Evolutionary conservation across 2,888 invertebrate genomes (phyloP), one percentile per base, ranked within the genome.

Genomic region (Caenorhabditis panamensis): DNA sequence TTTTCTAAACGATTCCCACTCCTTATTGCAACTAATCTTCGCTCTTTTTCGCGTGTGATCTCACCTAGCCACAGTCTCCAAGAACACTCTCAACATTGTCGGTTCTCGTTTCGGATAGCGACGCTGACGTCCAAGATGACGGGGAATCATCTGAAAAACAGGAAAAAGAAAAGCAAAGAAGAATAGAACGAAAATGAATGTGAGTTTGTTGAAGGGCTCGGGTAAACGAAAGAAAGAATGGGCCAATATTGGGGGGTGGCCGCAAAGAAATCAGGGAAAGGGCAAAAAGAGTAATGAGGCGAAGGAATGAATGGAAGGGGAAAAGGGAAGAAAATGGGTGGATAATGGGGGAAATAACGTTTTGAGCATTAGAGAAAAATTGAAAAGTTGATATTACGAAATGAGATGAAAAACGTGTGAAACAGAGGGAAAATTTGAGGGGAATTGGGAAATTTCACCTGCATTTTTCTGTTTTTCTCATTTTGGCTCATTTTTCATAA

Each of bases 41-140:
- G 13, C 13, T 41, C 2, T 41, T 3, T 41, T 13, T 41, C 2
- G 13, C 13, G 9, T 3, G 13, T 41, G n/a, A 11, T 13, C 61
- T 37, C 18, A 61, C 69, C 69, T 69, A 8, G 69, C 61, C 41
- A 69, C 44, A 41, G 53, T 54, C 26, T 69, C 61, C 53, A 69
- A 18, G 53, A 62, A 13, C 54, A 67, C 54, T 8, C 51, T n/a
- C n/a, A 67, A 44, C 11, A 56, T 44, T 6, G 67, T 67, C 1
- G 56, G 67, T 31, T 67, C 28, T 20, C 22, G 44, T 20, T 28
- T 26, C 22, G 5, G 18, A 13, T 3, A 41, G 13, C 41, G 41
- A 41, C 41, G 36, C 5, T 11, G 36, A 36, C 36, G 36, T 5
- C 11, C 36, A n/a, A n/a, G 54, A 41, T 44, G 67, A 67, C 56